Base-by-base conservation (phyloP, 92 coral and sea anemone species). In the Zoanthus sansibaricus region DNA sequence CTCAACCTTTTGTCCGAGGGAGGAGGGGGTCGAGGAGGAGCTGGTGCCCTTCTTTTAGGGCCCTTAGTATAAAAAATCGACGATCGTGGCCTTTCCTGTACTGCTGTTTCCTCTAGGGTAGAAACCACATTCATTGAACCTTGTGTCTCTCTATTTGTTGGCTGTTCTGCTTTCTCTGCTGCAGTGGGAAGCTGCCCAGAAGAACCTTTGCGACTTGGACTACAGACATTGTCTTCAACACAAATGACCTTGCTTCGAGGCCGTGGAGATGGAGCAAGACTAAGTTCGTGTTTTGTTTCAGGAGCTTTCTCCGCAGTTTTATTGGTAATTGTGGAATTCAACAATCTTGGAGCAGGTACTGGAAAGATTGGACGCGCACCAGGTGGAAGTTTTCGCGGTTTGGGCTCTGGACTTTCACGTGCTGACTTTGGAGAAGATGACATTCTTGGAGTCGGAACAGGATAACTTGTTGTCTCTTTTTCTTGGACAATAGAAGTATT, bases 21-120 rank as follows among this genome's bases (percentile, higher is more conserved):
- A 10, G 92, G 91, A 0, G 98, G 98, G 25, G 98, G 98, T 0
- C 94, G 91, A 1, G 91, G 92, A 18, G 94, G 94, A 12, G 94
- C 89, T 7, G 87, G 91, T 1, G 77, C 86, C 78, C 55, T 75
- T 32, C 91, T 93, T 71, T 88, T 91, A 49, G 78, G 59, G 67
- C 46, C 30, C 58, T 80, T 80, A 15, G 74, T 18, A 46, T 66
- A 46, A 31, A 56, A 70, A 12, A 49, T 21, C 5, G 62, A 8
- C 21, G 85, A 47, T 1, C 18, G 75, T 45, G 85, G 15, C 18
- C 31, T 66, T 20, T 52, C 17, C 46, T 54, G 59, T 7, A 12
- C 10, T 10, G 85, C n/a, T 7, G 75, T 54, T 12, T 33, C 15
- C 3, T 48, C 61, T 0, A 15, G 32, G 56, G 58, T 5, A 7